Evolutionary conservation across 2,113 vertebrate genomes (phyloP), one percentile per base, ranked within the genome.

Genomic region (Origma solitaria): DNA sequence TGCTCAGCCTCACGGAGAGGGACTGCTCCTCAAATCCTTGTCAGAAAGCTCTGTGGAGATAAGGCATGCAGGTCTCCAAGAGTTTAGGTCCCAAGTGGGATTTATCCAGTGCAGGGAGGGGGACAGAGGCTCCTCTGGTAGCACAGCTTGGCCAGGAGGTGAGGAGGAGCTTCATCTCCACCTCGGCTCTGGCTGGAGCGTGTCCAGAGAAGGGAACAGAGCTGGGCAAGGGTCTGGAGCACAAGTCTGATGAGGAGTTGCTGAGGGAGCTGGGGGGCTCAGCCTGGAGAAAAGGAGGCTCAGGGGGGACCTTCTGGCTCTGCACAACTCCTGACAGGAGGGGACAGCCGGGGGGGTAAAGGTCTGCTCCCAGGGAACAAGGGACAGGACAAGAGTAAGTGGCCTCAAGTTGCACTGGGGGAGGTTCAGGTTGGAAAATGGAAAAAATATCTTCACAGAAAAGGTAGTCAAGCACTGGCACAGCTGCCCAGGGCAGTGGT

Each of bases 111-210:
- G 18, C 45, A 40, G 54, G 35, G 11, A 3, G 35, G 56, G 33
- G 5, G 27, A n/a, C 31, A 31, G 42, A 71, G 42, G 44, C 9
- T 73, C 16, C 57, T 23, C 49, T 1, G 2, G 13, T n/a, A 42
- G 18, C 56, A 33, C 20, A 73, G 44, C 14, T 30, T 60, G 35
- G 22, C n/a, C 51, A 37, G 54, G 16, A 44, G 71, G 3, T 14
- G n/a, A 68, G 51, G 20, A 61, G 44, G 38, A 69, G 44, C 31
- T 54, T 22, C 21, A 31, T 4, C 30, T 37, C 23, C 27, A 7
- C 7, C 37, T 37, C 19, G 37, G 37, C 23, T 37, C 13, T 1
- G 3, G 19, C 33, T 57, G 40, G 40, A 35, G 40, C 2, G 0
- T 28, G 33, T 57, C 33, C 33, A 58, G 40, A 8, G 42, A 56